Conservation (phyloP, 2,797 vertebrate genomes). For the Mus minutoides region DNA sequence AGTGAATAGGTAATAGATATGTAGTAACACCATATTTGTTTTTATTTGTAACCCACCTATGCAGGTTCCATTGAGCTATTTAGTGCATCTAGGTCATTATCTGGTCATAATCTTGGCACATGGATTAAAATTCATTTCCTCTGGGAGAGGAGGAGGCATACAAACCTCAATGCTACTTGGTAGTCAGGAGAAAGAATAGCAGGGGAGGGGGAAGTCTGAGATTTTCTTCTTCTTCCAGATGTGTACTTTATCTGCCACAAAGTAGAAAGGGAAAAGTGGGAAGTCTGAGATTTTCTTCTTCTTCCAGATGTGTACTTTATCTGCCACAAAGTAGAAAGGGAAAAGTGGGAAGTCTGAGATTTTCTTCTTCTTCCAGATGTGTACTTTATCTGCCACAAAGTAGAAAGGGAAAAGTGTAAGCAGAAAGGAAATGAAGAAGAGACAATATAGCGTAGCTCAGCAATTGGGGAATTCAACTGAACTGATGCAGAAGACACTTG, state of each 20-base stretch:
- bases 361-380: conserved; percentile 22
- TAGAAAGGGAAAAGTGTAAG: conserved; percentile 47
- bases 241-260: not conserved
- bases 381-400: not conserved
- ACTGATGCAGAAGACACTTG: not conserved
- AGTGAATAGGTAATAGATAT: conserved; percentile 18
- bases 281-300: not conserved
- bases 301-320: conserved; percentile 41
- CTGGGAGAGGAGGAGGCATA: not conserved
- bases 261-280: conserved; percentile 6
- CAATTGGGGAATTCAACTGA: not conserved
- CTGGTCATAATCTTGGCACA: conserved; percentile 33
- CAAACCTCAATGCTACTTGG: not conserved
- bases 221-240: conserved; percentile 29
- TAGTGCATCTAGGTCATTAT: not conserved
- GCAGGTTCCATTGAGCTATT: not conserved
- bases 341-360: not conserved
- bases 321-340: not conserved
- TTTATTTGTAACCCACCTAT: conserved; percentile 19
- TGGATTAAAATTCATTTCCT: conserved; percentile 49
- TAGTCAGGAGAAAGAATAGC: conserved; percentile 23
- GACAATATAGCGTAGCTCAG: not conserved
- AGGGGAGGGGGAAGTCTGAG: not conserved
- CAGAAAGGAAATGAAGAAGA: conserved; percentile 29
- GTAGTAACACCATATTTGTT: not conserved